Conservation (phyloP, 2,797 vertebrate genomes). For the Tachyglossus aculeatus region DNA sequence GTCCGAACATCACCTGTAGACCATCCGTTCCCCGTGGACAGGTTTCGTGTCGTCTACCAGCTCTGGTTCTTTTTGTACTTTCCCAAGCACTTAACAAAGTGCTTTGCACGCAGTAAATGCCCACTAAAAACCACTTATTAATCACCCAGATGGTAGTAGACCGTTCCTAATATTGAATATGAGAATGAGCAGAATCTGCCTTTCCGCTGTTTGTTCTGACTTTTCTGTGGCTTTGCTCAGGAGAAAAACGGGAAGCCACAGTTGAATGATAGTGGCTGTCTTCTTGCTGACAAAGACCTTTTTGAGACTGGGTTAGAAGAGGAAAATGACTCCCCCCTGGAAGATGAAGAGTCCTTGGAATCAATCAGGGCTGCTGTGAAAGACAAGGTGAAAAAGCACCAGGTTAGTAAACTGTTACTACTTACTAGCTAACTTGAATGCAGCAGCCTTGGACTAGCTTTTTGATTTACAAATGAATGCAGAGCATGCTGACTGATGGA, state of each 20-base stretch:
- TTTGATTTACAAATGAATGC: constrained; percentile 2
- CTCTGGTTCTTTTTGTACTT: too few species aligned
- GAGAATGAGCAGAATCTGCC: constrained; percentile 10
- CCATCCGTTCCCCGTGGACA: too few species aligned
- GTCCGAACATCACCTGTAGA: too few species aligned
- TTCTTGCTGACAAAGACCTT: constrained; percentile 86
- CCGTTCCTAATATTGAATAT: background rate
- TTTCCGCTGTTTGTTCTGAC: constrained; percentile 6
- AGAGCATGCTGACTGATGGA: constrained; percentile 16
- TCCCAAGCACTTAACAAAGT: too few species aligned
- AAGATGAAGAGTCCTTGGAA: constrained; percentile 88
- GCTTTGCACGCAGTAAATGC: too few species aligned
- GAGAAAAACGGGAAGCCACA: constrained; percentile 59
- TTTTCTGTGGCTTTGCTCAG: constrained; percentile 40
- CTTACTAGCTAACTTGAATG: too few species aligned
- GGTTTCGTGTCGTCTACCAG: too few species aligned
- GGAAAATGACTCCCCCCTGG: constrained; percentile 55
- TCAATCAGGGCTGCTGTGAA: constrained; percentile 84
- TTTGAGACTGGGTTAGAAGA: constrained; percentile 89
- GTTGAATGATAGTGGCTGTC: constrained; percentile 92
- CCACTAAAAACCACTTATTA: too few species aligned
- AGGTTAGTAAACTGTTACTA: constrained; percentile 68
- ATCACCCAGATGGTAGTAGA: too few species aligned
- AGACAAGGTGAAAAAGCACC: constrained; percentile 81
- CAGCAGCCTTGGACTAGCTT: background rate